Evolutionary conservation across 1,140 invertebrate genomes (phyloP), one percentile per base, ranked within the genome.

Genomic region (Drosophila mauritiana): DNA sequence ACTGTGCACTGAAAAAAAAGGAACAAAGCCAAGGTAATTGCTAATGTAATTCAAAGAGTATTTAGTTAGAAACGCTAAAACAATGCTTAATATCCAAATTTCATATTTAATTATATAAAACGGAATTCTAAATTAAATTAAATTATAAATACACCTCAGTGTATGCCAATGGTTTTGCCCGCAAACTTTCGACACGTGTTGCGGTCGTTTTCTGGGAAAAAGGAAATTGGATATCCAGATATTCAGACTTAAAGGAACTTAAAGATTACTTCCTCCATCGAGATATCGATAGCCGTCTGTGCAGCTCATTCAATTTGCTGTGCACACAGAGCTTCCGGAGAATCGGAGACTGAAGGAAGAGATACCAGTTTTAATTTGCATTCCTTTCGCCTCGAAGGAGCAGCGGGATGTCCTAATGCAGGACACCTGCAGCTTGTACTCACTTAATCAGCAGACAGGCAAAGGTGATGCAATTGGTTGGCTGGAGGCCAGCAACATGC

Each of bases 361-460:
- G 51, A 70, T 56, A 48, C 34, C 49, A 54, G 25, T 74, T 82
- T 78, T 74, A 83, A 82, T 82, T 82, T 82, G 80, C 80, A 82
- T 83, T 69, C 65, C 42, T 54, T 62, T 43, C 15, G 13, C 53
- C 31, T 56, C 11, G 31, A 31, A 17, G 43, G 12, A 54, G 43
- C 42, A 39, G 40, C 67, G 52, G 65, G 51, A 15, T 10, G 42
- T 70, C 43, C 51, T 46, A 57, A 46, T 70, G 67, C 67, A 69
- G 69, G 64, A 55, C 54, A 55, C 40, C 49, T 72, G 72, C 80
- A 77, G 72, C 51, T 63, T 51, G 15, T 25, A 34, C 55, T 80
- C 72, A 80, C 76, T 80, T 80, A 80, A 80, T 80, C 73, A 78
- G 61, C 25, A 55, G 48, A 49, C 61, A 42, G 54, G n/a, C 54